Conservation (phyloP, 2,797 vertebrate species). For the Stomatorhinus walkeri region DNA sequence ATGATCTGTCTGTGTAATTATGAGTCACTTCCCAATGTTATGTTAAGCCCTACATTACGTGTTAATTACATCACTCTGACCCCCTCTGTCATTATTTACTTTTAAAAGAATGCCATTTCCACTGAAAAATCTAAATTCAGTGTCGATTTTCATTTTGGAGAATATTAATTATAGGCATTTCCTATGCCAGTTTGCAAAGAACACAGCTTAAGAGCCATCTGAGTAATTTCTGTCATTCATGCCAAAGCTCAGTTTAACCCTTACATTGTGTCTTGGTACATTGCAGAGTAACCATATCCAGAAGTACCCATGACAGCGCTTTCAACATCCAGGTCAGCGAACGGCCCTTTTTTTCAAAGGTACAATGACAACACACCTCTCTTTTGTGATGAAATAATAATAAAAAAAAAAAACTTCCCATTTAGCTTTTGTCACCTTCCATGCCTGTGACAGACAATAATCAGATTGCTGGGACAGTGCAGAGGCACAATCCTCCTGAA, state of each 20-base stretch:
- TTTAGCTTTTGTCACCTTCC: constrained; percentile 60
- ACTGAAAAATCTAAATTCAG: constrained; percentile 30
- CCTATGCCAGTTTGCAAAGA: constrained; percentile 47
- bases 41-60: constrained; percentile 33
- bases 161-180: constrained; percentile 53
- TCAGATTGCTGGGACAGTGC: constrained; percentile 44
- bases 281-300: neutral
- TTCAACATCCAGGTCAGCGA: neutral
- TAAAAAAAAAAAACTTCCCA: constrained; percentile 54
- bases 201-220: neutral
- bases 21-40: constrained; percentile 51
- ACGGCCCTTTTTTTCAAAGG: constrained; percentile 48
- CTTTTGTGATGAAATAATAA: constrained; percentile 55
- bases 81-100: constrained; percentile 53
- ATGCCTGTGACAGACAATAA: constrained; percentile 73
- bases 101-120: neutral
- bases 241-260: neutral
- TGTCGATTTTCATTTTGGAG: constrained; percentile 40
- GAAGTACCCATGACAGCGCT: neutral
- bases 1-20: constrained; percentile 59
- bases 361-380: constrained; percentile 57
- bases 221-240: neutral
- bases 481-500: constrained; percentile 47
- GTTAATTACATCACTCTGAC: constrained; percentile 28
- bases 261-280: neutral